Evolutionary conservation across 2,888 invertebrate genomes (phyloP), one percentile per base, ranked within the genome.

Genomic region (Ophion obscuratus): DNA sequence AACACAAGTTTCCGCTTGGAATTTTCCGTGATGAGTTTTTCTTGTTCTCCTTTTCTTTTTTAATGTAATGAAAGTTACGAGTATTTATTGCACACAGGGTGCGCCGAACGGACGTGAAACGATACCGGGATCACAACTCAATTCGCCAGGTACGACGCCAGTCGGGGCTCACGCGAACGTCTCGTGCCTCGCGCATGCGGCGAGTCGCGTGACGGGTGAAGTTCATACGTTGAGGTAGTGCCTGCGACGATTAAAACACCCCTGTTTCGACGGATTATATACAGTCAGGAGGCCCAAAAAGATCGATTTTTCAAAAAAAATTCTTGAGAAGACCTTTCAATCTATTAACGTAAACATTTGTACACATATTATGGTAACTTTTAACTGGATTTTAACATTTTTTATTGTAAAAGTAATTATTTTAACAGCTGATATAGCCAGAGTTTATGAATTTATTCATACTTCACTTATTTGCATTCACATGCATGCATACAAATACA

Each of bases 11-110:
- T 66, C 20, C 36, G 59, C 73, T 74, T 67, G 36, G 10, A 74
- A 31, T 67, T 59, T 31, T 59, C 59, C 44, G 40, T n/a, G 68
- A 17, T 62, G 1, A 1, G 10, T 3, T 20, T 40, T 44, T 47
- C 6, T 2, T 17, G 6, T 31, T 70, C 17, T 40, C 36, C 2
- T 0, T 11, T 73, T 53, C 31, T 53, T 14, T 53, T 2, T 53
- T 11, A 17, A 17, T 53, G 53, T 53, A 14, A 53, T 53, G 17
- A 47, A 47, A 76, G 66, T 27, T 20, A 70, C 70, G 27, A 81
- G 73, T 68, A 59, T 87, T 78, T 84, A 75, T 79, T 87, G 78
- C 53, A 53, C 44, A 67, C 74, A 81, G 86, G 86, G 67, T 44
- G 79, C 80, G 70, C 73, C 75, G 79, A 85, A 75, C 66, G 85